A percentile compares a stretch with the other conserved stretches of the same genome.
Evolutionary conservation across 2,797 vertebrate genomes (phyloP).

Genomic region (Arctocebus calabarensis): DNA sequence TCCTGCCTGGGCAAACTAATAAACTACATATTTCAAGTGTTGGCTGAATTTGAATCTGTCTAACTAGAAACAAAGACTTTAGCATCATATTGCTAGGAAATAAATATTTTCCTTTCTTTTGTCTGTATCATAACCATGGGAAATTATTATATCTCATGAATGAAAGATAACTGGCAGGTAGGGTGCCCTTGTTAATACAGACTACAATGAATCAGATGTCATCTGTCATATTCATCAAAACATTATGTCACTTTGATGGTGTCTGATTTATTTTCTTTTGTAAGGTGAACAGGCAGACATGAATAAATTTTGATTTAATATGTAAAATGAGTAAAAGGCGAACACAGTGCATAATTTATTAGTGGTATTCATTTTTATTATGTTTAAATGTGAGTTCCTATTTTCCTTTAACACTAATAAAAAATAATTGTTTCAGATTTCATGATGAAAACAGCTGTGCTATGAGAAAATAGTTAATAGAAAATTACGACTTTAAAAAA

Average conservation of each 20-base stretch:
- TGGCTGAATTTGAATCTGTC: neutral
- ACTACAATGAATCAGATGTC: constrained; percentile 36
- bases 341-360: constrained; percentile 51
- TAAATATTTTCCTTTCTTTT: neutral
- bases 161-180: constrained; percentile 54
- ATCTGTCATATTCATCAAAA: constrained; percentile 57
- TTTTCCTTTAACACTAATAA: constrained; percentile 61
- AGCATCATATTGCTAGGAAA: neutral
- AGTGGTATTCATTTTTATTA: constrained; percentile 51
- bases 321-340: constrained; percentile 31
- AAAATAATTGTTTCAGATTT: constrained; percentile 44
- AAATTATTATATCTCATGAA: constrained; percentile 44
- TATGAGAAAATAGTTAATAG: neutral
- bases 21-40: neutral
- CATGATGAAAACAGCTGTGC: constrained; percentile 46
- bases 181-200: constrained; percentile 57
- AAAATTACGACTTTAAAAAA: constrained; percentile 56
- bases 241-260: constrained; percentile 53
- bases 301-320: constrained; percentile 63
- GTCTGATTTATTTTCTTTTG: constrained; percentile 66
- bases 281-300: constrained; percentile 14
- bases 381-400: constrained; percentile 38
- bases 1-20: constrained; percentile 11
- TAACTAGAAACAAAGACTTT: neutral
- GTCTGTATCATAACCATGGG: neutral